Percentiles rank a stretch among this genome's conserved stretches.
Evolutionary conservation across 1,140 invertebrate species (phyloP).

Genomic region (Drosophila truncata): DNA sequence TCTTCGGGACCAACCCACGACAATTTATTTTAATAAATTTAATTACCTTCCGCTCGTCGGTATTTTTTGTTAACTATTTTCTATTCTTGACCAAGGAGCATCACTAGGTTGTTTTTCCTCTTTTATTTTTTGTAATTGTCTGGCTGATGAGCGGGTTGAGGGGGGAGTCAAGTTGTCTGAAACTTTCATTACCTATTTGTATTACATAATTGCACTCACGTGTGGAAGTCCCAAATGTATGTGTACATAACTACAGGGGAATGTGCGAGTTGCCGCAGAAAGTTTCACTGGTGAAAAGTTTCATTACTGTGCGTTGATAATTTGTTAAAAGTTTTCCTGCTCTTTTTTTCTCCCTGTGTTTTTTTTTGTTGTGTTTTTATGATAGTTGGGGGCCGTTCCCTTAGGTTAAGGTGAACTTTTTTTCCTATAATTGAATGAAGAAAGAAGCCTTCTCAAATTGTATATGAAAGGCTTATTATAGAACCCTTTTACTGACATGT

Average conservation of each 20-base stretch:
- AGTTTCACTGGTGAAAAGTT: slow-evolving; percentile 63
- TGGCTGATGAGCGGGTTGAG: slow-evolving; percentile 24
- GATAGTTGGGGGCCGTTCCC: slow-evolving; percentile 5
- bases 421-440: neutral
- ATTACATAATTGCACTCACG: slow-evolving; percentile 70
- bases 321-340: slow-evolving; percentile 66
- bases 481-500: neutral
- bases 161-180: slow-evolving; percentile 31
- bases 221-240: slow-evolving; percentile 34
- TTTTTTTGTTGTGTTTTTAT: neutral
- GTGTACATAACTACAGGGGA: slow-evolving; percentile 27
- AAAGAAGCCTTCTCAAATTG: neutral
- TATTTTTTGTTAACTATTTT: slow-evolving; percentile 38
- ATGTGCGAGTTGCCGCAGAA: slow-evolving; percentile 23
- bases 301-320: slow-evolving; percentile 73
- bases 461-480: neutral
- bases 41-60: slow-evolving; percentile 47
- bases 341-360: neutral
- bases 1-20: slow-evolving; percentile 17
- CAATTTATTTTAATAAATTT: slow-evolving; percentile 82
- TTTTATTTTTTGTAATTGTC: slow-evolving; percentile 66
- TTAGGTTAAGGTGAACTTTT: slow-evolving; percentile 20
- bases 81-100: slow-evolving; percentile 37
- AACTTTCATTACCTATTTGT: slow-evolving; percentile 80
- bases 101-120: neutral